These are phyloP conservation scores for Aquatica leii DNA, from an alignment of 2,888 invertebrate genomes.

Conservation along the genomic window DNA sequence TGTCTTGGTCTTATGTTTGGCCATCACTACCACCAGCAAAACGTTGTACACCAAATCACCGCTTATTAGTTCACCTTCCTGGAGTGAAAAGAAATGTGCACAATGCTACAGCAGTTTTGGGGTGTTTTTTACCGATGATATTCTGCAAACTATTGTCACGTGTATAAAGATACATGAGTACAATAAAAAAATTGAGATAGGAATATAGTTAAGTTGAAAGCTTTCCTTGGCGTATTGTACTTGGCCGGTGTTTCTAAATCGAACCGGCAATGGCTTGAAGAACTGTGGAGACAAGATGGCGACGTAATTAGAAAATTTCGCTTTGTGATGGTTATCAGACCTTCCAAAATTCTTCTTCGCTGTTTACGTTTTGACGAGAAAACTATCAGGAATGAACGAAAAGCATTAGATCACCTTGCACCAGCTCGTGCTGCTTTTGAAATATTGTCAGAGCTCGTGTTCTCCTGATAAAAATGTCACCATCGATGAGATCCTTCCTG, in stretches of 20 bases:
- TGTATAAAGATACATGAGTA: too few relatives aligned
- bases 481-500: slow-evolving; percentile 30
- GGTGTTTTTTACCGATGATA: too few relatives aligned
- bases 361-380: not conserved
- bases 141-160: too few relatives aligned
- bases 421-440: slow-evolving; percentile 29
- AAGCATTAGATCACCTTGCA: slow-evolving; percentile 27
- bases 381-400: not conserved
- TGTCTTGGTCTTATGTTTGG: too few relatives aligned
- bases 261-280: not conserved
- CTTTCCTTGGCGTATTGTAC: not conserved
- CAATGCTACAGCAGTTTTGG: too few relatives aligned
- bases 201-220: not conserved
- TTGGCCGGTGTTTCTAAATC: not conserved
- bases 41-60: too few relatives aligned
- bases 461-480: too few relatives aligned
- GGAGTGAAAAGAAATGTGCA: too few relatives aligned
- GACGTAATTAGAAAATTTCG: not conserved
- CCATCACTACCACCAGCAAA: too few relatives aligned
- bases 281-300: not conserved
- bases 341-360: not conserved
- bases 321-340: not conserved
- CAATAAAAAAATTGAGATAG: too few relatives aligned
- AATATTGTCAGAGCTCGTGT: too few relatives aligned
- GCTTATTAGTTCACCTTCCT: too few relatives aligned